A percentile compares a stretch with the other conserved stretches of the same genome.
phyloP scores from a whole-genome alignment of 2,113 vertebrate species.

The Alces alces region DNA sequence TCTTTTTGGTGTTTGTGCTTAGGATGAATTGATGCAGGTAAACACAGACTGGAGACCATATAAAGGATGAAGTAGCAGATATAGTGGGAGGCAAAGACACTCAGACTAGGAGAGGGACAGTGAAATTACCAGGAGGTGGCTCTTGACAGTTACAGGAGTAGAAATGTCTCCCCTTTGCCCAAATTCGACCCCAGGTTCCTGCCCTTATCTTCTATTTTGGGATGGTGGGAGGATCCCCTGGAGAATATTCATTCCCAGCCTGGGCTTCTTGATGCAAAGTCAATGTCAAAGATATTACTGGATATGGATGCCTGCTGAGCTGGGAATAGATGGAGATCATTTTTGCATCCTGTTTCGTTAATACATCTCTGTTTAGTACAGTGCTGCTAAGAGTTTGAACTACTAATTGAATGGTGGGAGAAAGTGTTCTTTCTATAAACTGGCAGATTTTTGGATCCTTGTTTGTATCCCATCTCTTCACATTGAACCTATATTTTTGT shows the following conservation, averaged over 20 bases:
- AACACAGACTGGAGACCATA: background rate
- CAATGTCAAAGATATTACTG: background rate
- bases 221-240: background rate
- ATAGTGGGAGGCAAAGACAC: background rate
- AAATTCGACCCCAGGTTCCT: background rate
- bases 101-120: background rate
- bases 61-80: background rate
- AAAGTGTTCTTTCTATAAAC: background rate
- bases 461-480: background rate
- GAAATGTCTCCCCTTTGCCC: background rate
- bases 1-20: background rate
- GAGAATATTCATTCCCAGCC: background rate
- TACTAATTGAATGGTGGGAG: background rate
- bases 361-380: background rate
- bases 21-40: background rate
- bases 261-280: background rate
- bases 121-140: background rate
- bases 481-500: background rate
- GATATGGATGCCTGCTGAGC: background rate
- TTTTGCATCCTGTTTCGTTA: background rate
- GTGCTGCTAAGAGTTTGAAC: background rate
- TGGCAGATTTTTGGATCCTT: background rate
- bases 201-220: background rate
- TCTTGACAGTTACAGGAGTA: background rate
- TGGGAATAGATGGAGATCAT: background rate